Base-by-base conservation (phyloP, 2,888 invertebrate genomes). In the Nephrocerus scutellatus region DNA sequence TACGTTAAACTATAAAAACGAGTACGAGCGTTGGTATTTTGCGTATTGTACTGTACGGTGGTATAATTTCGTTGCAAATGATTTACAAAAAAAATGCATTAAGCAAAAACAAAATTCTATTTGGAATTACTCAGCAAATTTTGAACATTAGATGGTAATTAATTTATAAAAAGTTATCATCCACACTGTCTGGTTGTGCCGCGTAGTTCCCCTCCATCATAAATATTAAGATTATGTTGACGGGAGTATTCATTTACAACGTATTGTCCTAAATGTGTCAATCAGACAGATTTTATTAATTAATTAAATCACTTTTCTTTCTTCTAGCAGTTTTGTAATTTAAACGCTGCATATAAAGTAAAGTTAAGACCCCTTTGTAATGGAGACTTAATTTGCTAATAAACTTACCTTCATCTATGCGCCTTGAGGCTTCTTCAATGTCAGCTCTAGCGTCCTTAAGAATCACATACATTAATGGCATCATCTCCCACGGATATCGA, bases 141-240 rank as follows among this genome's bases (percentile, higher is more conserved):
- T n/a, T n/a, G n/a, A n/a, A n/a, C n/a, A n/a, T n/a, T n/a, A n/a
- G n/a, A n/a, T n/a, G 26, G 26, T 22, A 32, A 33, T 36, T 41
- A 43, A 45, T 55, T 54, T 49, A 49, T 50, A 40, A 54, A 55
- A 55, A 73, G 57, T 80, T 79, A 81, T 81, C 80, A 81, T 80
- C 82, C 82, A 76, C 82, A 82, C 77, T 82, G 82, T 73, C 82
- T 79, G 66, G 80, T 80, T 61, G 80, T 78, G 71, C 80, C 80
- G 68, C 82, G 74, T 47, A 82, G 75, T 70, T 82, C 81, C 61
- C 74, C 76, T 47, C 82, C 82, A 65, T 81, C 82, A 73, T 80
- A 82, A 71, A 82, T 76, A 72, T 80, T 82, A 59, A 82, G 71
- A 70, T 82, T 80, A 71, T 82, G 76, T 56, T 77, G 77, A 71